These are phyloP conservation scores for Myotis myotis DNA, from an alignment of 2,797 vertebrate species.

Conservation along the genomic window DNA sequence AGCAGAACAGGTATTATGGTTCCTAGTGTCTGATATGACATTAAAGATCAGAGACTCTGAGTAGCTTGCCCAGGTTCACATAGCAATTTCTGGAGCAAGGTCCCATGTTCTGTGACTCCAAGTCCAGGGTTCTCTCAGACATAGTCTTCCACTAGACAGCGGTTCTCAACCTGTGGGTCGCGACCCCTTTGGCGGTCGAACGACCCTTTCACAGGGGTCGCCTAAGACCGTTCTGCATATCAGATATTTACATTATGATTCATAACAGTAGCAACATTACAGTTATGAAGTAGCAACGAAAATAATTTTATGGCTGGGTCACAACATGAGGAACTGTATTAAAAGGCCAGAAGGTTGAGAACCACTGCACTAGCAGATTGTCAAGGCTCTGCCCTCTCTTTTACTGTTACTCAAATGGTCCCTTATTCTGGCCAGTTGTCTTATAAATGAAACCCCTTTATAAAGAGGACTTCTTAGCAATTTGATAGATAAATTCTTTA, in stretches of 20 bases:
- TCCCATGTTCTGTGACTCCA: neutral
- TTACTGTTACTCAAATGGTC: neutral
- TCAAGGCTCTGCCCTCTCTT: neutral
- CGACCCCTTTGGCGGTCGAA: too few relatives aligned
- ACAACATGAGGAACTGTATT: too few relatives aligned
- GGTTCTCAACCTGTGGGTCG: too few relatives aligned
- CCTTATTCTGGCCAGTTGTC: neutral
- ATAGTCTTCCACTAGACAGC: neutral
- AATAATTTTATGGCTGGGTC: too few relatives aligned
- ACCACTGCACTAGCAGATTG: too few relatives aligned
- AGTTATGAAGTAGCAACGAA: too few relatives aligned
- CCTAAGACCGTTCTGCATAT: too few relatives aligned
- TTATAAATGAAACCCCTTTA: neutral
- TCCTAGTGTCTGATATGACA: neutral
- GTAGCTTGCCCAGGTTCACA: neutral
- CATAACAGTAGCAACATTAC: too few relatives aligned
- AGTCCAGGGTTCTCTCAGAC: neutral
- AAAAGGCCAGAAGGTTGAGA: too few relatives aligned
- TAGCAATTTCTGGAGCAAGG: neutral
- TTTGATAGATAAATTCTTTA: neutral
- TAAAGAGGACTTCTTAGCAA: conserved; percentile 10
- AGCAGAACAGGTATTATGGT: neutral
- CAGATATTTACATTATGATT: too few relatives aligned
- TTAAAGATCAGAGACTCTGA: neutral
- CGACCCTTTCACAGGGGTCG: too few relatives aligned